Evolutionary conservation across 2,797 vertebrate species (phyloP).

Genomic region (Pyrocephalus nanus): DNA sequence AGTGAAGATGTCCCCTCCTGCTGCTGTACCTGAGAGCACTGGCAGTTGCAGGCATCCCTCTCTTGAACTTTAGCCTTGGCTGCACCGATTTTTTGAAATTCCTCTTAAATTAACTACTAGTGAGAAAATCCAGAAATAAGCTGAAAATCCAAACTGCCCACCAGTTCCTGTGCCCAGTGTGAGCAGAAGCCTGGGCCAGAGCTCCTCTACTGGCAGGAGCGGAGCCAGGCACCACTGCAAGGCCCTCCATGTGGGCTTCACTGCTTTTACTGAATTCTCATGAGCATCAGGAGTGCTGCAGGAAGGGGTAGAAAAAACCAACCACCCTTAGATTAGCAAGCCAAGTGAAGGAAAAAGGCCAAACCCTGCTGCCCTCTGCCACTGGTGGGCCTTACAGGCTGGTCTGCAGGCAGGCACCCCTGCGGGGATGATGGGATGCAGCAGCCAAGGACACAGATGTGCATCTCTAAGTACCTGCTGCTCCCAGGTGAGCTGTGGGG

Average conservation of each 20-base stretch:
- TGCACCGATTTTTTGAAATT: background rate
- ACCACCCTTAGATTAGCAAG: background rate
- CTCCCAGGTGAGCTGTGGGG: background rate
- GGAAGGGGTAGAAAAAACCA: background rate
- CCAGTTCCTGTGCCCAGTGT: background rate
- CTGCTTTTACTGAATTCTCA: background rate
- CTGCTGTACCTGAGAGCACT: background rate
- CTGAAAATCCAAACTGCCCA: background rate
- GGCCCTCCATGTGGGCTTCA: background rate
- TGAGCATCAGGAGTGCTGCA: background rate
- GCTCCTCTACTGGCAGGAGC: background rate
- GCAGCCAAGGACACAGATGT: background rate
- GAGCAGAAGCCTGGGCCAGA: background rate
- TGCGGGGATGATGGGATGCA: background rate
- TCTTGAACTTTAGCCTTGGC: background rate
- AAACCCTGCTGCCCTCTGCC: accelerated
- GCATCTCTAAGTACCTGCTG: background rate
- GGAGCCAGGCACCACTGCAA: background rate
- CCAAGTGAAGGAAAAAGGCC: background rate
- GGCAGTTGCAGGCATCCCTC: background rate
- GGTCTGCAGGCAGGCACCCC: background rate
- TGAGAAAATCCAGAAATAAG: background rate
- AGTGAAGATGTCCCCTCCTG: background rate
- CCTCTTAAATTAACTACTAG: background rate
- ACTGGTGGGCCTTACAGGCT: background rate